Percentiles rank a stretch among this genome's conserved stretches.
Evolutionary conservation across 2,113 vertebrate genomes (phyloP).

Genomic region (Coptodon rendalli): DNA sequence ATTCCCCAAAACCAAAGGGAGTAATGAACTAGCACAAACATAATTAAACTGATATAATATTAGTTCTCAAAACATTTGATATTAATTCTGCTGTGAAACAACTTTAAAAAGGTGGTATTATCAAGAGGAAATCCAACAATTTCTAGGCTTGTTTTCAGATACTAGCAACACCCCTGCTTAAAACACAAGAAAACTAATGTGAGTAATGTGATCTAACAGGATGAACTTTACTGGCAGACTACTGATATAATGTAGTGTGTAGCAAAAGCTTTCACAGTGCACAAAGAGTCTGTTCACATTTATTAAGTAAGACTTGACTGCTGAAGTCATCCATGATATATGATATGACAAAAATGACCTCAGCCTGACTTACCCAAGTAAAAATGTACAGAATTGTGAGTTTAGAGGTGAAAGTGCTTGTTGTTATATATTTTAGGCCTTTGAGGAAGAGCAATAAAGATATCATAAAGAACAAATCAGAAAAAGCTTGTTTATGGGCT

Average conservation of each 20-base stretch:
- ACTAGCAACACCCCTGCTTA: background rate
- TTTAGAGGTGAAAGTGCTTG: background rate
- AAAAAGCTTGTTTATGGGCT: background rate
- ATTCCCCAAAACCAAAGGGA: background rate
- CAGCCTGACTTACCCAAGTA: background rate
- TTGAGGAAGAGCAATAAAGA: background rate
- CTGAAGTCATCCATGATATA: conserved; percentile 13
- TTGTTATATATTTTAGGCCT: background rate
- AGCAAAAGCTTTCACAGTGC: background rate
- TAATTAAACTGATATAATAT: background rate
- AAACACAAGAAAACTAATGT: background rate
- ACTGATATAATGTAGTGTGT: background rate
- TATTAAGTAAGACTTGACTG: background rate
- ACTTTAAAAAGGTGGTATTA: background rate
- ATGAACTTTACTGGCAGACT: background rate
- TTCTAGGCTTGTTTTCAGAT: background rate
- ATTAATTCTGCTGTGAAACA: background rate
- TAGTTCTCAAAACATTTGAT: background rate
- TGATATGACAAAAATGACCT: conserved; percentile 1
- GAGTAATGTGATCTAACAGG: background rate
- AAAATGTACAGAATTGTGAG: background rate
- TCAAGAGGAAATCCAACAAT: background rate
- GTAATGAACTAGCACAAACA: background rate
- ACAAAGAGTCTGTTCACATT: background rate
- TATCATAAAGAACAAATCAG: background rate